Conservation (phyloP, 2,888 invertebrate species). For the Drosophila paranaensis region DNA sequence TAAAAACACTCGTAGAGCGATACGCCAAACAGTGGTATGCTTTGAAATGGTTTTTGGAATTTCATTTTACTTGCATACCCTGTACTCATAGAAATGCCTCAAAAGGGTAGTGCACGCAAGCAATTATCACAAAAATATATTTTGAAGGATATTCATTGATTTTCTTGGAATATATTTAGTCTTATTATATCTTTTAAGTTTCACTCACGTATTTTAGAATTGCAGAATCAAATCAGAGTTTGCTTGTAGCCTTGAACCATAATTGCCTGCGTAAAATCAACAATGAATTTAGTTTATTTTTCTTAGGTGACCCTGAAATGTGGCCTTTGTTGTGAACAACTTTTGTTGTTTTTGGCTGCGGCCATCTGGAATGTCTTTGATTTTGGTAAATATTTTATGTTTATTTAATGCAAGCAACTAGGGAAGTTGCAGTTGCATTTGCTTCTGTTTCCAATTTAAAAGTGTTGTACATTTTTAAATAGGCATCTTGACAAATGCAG, state of each 20-base stretch:
- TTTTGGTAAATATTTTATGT: slow-evolving; percentile 66
- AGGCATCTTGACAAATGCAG: slow-evolving; percentile 55
- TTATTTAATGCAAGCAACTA: slow-evolving; percentile 38
- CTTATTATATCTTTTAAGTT: no score
- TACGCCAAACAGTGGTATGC: slow-evolving; percentile 20
- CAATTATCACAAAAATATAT: neutral
- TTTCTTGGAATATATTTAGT: no score
- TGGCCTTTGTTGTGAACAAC: slow-evolving; percentile 10
- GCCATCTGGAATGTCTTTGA: slow-evolving; percentile 66
- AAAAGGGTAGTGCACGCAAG: neutral
- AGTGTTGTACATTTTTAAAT: slow-evolving; percentile 70
- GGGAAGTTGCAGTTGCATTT: slow-evolving; percentile 20
- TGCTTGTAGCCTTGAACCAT: no score
- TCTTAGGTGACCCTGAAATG: neutral
- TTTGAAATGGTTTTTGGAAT: neutral
- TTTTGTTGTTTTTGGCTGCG: slow-evolving; percentile 17
- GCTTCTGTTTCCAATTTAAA: slow-evolving; percentile 48
- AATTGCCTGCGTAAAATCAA: no score
- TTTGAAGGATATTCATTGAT: no score
- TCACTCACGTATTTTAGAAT: no score
- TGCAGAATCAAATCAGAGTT: no score
- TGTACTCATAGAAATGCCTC: neutral
- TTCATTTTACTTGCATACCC: neutral
- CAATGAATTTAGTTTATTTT: neutral
- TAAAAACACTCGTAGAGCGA: slow-evolving; percentile 60